A percentile compares a stretch with the other conserved stretches of the same genome.
Conservation (phyloP, 2,113 vertebrate species). For the Sorex araneus region DNA sequence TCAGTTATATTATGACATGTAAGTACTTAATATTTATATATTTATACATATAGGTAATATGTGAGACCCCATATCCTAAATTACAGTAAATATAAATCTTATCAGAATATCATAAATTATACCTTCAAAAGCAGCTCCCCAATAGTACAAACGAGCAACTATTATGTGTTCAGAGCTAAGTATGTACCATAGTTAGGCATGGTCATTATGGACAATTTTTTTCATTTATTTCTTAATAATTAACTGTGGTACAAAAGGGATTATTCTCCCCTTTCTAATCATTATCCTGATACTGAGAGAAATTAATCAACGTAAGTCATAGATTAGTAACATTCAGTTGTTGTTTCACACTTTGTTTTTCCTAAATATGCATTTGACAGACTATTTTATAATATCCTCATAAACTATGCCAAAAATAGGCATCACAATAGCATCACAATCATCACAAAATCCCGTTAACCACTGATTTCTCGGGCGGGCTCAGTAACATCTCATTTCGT, state of each 20-base stretch:
- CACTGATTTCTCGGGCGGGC: too few species aligned
- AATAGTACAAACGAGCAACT: background rate
- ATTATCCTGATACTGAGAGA: background rate
- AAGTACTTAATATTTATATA: too few species aligned
- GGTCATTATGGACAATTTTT: background rate
- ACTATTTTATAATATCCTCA: constrained; percentile 9
- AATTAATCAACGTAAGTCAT: constrained; percentile 35
- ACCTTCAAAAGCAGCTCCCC: background rate
- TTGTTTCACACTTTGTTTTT: background rate
- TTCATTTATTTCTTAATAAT: constrained; percentile 4
- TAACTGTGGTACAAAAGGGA: background rate
- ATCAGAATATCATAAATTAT: background rate
- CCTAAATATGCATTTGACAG: constrained; percentile 12
- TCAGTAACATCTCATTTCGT: too few species aligned
- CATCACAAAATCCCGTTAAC: too few species aligned
- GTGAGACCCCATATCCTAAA: background rate
- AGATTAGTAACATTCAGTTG: background rate
- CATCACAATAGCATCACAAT: background rate
- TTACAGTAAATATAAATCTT: constrained; percentile 17
- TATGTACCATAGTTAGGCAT: background rate
- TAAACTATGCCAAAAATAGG: background rate
- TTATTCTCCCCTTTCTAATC: background rate
- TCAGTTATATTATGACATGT: too few species aligned
- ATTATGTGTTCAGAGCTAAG: background rate
- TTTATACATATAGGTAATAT: background rate